Evolutionary conservation across 2,113 vertebrate genomes (phyloP).

Genomic region (Grus americana): DNA sequence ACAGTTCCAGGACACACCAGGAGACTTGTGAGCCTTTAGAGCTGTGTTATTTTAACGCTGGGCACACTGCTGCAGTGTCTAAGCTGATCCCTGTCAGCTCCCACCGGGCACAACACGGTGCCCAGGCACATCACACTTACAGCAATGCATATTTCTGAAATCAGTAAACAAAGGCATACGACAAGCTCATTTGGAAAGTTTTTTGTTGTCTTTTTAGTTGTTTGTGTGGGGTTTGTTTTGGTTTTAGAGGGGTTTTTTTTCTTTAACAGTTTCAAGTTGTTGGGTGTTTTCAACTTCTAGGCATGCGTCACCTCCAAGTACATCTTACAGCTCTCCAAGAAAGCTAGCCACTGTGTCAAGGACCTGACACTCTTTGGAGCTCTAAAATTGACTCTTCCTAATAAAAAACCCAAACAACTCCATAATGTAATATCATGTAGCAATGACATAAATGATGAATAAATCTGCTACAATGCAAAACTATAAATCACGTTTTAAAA

Average conservation of each 20-base stretch:
- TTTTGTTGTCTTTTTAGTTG: neutral
- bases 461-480: neutral
- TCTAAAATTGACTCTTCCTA: neutral
- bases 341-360: neutral
- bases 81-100: neutral
- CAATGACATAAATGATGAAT: neutral
- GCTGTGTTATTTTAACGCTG: neutral
- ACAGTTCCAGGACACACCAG: neutral
- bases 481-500: neutral
- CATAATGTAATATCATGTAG: neutral
- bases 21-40: neutral
- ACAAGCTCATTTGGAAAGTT: neutral
- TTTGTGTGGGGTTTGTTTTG: neutral
- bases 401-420: neutral
- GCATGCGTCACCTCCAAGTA: neutral
- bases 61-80: neutral
- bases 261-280: neutral
- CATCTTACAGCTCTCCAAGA: neutral
- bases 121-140: neutral
- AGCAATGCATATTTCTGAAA: neutral
- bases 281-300: neutral
- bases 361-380: neutral
- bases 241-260: neutral
- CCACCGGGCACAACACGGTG: neutral
- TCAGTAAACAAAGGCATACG: neutral